Conservation (phyloP, 1,140 invertebrate genomes). For the Bradynema listronoti region DNA sequence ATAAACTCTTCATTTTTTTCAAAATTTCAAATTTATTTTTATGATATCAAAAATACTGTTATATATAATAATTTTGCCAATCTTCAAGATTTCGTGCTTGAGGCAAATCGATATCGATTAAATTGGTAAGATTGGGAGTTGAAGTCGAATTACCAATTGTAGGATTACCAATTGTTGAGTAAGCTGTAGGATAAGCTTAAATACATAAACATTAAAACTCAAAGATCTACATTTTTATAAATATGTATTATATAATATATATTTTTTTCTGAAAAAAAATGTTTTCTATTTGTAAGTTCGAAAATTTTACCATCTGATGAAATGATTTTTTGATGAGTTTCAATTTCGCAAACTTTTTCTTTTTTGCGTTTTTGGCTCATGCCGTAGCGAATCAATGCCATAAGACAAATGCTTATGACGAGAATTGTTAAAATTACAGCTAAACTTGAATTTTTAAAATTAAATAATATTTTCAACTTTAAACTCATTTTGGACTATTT, state of each 20-base stretch:
- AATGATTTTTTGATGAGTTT: constrained; percentile 51
- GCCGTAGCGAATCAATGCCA: constrained; percentile 56
- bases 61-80: constrained; percentile 47
- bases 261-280: not conserved
- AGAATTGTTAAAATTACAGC: constrained; percentile 57
- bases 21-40: constrained; percentile 5
- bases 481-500: too few relatives aligned
- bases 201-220: constrained; percentile 8
- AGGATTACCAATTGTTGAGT: constrained; percentile 2
- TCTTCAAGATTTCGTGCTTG: constrained; percentile 55
- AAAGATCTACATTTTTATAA: not conserved
- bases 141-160: constrained; percentile 17
- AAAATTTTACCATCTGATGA: constrained; percentile 37
- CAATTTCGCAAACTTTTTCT: constrained; percentile 54
- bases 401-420: constrained; percentile 52
- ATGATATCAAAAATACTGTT: not conserved
- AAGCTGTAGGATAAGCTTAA: constrained; percentile 11
- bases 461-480: constrained; percentile 2
- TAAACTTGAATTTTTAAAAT: too few relatives aligned
- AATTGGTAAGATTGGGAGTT: constrained; percentile 33
- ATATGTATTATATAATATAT: not conserved
- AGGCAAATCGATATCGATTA: constrained; percentile 51
- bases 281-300: constrained; percentile 14
- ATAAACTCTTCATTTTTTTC: too few relatives aligned
- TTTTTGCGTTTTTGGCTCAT: constrained; percentile 57